Conservation (phyloP, 2,888 invertebrate species). For the Panzeria rudis region DNA sequence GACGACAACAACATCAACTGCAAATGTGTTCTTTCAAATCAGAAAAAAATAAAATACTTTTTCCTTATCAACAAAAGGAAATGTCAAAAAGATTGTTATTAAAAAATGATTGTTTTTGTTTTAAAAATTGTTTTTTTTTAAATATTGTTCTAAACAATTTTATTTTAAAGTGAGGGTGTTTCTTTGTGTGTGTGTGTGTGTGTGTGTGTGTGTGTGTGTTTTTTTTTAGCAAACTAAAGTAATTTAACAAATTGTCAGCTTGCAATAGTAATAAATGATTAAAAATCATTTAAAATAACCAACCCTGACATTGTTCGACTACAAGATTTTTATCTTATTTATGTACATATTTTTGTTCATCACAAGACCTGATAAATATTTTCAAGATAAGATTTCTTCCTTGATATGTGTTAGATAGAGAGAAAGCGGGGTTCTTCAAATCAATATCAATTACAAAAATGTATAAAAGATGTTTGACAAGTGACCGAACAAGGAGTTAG, state of each 20-base stretch:
- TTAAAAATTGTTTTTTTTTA: background rate
- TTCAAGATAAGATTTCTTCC: constrained; percentile 17
- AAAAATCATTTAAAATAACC: constrained; percentile 7
- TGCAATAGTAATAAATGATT: constrained; percentile 10
- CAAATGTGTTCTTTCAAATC: constrained; percentile 37
- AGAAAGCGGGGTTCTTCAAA: background rate
- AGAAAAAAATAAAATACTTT: constrained; percentile 45
- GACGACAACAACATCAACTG: constrained; percentile 7
- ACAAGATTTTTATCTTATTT: constrained; percentile 29
- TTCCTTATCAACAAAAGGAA: constrained; percentile 72
- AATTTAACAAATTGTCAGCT: constrained; percentile 14
- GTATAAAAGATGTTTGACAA: background rate
- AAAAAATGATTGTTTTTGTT: constrained; percentile 31
- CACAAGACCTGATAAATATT: constrained; percentile 15
- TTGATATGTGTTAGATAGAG: background rate
- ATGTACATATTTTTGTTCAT: background rate
- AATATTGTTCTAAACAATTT: constrained; percentile 22
- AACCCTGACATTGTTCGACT: constrained; percentile 32
- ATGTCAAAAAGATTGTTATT: constrained; percentile 69
- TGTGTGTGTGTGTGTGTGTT: background rate
- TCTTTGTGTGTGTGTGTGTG: background rate
- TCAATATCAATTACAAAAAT: background rate
- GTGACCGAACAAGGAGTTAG: background rate
- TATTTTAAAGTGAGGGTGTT: constrained; percentile 22
- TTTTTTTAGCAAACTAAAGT: background rate